Evolutionary conservation across 1,140 invertebrate species (phyloP).

Genomic region (Macrotrachela quadricornifera): DNA sequence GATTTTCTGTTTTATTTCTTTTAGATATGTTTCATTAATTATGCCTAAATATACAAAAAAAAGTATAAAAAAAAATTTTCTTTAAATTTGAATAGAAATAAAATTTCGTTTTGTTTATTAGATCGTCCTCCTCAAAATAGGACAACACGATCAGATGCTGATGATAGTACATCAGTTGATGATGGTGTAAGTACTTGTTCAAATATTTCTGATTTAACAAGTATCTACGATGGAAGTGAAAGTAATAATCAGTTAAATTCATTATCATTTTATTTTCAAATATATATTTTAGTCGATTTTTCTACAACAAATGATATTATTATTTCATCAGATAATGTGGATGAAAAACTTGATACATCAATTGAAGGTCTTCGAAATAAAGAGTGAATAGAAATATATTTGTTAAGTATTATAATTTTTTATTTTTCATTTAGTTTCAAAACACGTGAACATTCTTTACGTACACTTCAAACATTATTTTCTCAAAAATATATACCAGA

Average conservation of each 20-base stretch:
- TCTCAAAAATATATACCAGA: neutral
- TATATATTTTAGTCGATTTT: neutral
- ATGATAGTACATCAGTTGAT: neutral
- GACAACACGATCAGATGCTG: neutral
- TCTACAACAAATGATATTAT: neutral
- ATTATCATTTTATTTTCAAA: neutral
- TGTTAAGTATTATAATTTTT: neutral
- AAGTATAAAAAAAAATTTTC: no score
- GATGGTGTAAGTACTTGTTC: neutral
- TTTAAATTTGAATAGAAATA: no score
- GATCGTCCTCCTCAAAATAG: neutral
- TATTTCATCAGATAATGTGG: neutral
- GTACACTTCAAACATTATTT: slow-evolving; percentile 1
- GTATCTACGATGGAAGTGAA: neutral
- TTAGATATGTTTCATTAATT: no score
- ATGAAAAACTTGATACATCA: neutral
- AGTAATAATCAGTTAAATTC: neutral
- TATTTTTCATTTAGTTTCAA: neutral
- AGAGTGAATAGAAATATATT: neutral
- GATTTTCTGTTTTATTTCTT: no score
- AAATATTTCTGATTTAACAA: neutral
- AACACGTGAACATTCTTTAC: slow-evolving; percentile 1
- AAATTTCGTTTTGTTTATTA: no score
- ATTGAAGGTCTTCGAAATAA: neutral
- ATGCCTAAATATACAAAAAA: no score